Evolutionary conservation across 92 coral and sea anemone genomes (phyloP).

Genomic region (Hydrozoanthus gracilis): DNA sequence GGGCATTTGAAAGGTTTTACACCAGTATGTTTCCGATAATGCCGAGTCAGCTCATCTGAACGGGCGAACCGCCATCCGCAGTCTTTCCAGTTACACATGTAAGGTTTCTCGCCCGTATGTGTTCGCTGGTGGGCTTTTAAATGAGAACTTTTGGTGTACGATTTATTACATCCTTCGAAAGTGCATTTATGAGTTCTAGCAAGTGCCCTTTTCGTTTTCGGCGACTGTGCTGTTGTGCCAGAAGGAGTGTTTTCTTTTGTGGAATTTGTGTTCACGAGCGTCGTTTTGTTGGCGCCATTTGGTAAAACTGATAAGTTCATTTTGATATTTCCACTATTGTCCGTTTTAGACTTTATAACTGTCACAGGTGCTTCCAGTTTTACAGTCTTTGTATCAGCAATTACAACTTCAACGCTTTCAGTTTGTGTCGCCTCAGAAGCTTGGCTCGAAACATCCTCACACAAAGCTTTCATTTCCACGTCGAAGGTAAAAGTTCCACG

Average conservation of each 20-base stretch:
- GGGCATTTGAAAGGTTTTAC: conserved; percentile 98
- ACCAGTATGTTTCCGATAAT: conserved; percentile 97
- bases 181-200: conserved; percentile 99
- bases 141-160: conserved; percentile 98
- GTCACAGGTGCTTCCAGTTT: conserved; percentile 66
- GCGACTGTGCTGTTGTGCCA: conserved; percentile 71
- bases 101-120: conserved; percentile 98
- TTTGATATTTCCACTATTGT: conserved; percentile 66
- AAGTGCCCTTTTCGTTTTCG: conserved; percentile 89
- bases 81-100: conserved; percentile 98
- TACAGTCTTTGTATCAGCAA: conserved; percentile 51
- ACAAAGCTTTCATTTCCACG: conserved; percentile 83
- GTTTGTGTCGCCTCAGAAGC: conserved; percentile 90
- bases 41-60: conserved; percentile 98
- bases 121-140: conserved; percentile 99
- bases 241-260: conserved; percentile 63
- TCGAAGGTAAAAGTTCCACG: conserved; percentile 36
- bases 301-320: conserved; percentile 61
- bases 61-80: conserved; percentile 99
- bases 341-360: conserved; percentile 55
- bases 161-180: conserved; percentile 97
- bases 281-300: conserved; percentile 59
- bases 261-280: conserved; percentile 63
- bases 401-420: conserved; percentile 66
- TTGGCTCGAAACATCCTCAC: conserved; percentile 51